A percentile compares a stretch with the other conserved stretches of the same genome.
Conservation (phyloP, 2,113 vertebrate species). For the Butorides virescens region DNA sequence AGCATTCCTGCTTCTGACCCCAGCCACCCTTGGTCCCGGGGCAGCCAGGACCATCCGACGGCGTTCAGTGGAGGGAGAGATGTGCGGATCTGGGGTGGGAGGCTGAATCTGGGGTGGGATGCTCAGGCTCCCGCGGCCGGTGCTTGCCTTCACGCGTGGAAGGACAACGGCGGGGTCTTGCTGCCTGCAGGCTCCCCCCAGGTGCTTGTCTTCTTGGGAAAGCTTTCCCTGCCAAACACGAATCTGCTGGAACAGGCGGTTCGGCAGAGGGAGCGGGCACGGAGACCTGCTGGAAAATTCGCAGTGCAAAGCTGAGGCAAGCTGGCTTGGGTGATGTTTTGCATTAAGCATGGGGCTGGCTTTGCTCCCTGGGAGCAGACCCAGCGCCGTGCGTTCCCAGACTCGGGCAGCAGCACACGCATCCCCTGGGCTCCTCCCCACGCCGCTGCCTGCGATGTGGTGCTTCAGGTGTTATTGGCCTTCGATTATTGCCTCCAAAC, state of each 20-base stretch:
- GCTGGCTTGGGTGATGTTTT: not conserved
- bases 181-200: not conserved
- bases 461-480: not conserved
- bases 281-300: not conserved
- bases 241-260: not conserved
- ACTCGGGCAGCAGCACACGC: rapidly evolving
- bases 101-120: too few relatives aligned
- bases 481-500: not conserved
- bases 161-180: not conserved
- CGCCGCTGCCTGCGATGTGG: rapidly evolving
- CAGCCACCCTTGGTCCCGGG: not conserved
- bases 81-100: not conserved
- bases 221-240: not conserved
- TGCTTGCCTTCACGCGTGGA: not conserved
- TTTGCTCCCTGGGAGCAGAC: not conserved
- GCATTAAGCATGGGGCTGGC: not conserved
- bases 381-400: rapidly evolving
- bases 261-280: not conserved
- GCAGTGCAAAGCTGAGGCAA: not conserved
- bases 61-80: not conserved
- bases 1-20: not conserved
- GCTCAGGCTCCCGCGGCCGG: not conserved
- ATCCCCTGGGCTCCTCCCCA: not conserved
- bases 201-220: not conserved
- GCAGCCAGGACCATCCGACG: not conserved